A percentile compares a stretch with the other conserved stretches of the same genome.
Evolutionary conservation across 2,888 invertebrate species (phyloP).

Genomic region (Plemyria rubiginata): DNA sequence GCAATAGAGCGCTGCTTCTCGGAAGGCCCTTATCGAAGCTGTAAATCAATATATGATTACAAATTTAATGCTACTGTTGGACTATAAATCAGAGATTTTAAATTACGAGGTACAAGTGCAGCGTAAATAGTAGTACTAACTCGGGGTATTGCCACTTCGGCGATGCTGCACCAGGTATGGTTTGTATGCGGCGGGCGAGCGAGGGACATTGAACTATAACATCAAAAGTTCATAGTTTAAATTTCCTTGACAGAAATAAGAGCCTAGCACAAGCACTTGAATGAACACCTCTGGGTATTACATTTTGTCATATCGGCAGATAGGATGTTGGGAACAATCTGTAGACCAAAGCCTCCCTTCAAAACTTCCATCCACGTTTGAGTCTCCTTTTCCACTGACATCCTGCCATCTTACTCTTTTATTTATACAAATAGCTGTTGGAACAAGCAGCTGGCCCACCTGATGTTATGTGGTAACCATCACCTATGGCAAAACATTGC

Average conservation of each 20-base stretch:
- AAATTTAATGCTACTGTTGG: constrained; percentile 85
- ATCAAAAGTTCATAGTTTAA: not conserved
- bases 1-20: constrained; percentile 70
- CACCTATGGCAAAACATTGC: too few relatives aligned
- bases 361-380: too few relatives aligned
- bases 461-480: too few relatives aligned
- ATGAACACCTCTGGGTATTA: too few relatives aligned
- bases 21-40: constrained; percentile 80
- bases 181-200: not conserved
- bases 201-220: not conserved
- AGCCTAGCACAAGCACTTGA: not conserved
- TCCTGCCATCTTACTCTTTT: too few relatives aligned
- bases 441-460: too few relatives aligned
- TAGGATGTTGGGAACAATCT: too few relatives aligned
- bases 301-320: too few relatives aligned
- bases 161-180: not conserved
- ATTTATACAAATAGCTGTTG: too few relatives aligned
- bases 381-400: too few relatives aligned
- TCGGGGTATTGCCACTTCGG: constrained; percentile 31
- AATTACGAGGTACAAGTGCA: constrained; percentile 77
- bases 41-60: constrained; percentile 85
- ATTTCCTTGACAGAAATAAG: not conserved
- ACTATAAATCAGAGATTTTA: constrained; percentile 83
- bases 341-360: too few relatives aligned
- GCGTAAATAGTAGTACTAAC: constrained; percentile 9